A percentile compares a stretch with the other conserved stretches of the same genome.
These are phyloP conservation scores for Leptobrachium ailaonicum DNA, from an alignment of 2,113 vertebrate genomes.

Conservation along the genomic window DNA sequence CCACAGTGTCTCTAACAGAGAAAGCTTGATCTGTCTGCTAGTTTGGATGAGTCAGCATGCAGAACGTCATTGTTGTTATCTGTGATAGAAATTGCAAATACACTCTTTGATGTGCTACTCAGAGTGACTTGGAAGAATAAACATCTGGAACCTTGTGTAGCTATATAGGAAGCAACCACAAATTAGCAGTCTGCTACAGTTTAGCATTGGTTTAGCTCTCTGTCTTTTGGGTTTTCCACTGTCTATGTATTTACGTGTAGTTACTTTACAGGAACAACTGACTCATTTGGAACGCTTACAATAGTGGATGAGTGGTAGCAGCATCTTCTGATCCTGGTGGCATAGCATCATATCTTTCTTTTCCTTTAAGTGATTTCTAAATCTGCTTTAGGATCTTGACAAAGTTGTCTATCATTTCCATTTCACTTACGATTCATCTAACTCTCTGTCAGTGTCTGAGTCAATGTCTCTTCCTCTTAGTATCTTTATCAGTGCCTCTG, in stretches of 20 bases:
- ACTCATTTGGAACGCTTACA: no score
- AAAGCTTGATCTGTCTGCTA: slow-evolving; percentile 57
- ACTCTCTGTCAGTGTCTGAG: no score
- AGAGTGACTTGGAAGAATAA: slow-evolving; percentile 69
- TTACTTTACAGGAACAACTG: neutral
- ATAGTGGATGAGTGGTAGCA: no score
- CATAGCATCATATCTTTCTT: no score
- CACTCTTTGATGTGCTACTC: slow-evolving; percentile 77
- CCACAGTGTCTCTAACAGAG: slow-evolving; percentile 1
- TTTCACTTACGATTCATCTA: no score
- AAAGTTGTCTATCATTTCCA: no score
- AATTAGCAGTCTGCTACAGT: slow-evolving; percentile 59
- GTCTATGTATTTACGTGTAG: slow-evolving; percentile 45
- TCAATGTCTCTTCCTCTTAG: no score
- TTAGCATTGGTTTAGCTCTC: slow-evolving; percentile 47
- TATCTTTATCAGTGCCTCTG: no score
- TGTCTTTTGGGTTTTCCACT: slow-evolving; percentile 30
- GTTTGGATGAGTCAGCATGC: slow-evolving; percentile 67
- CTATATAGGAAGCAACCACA: slow-evolving; percentile 62
- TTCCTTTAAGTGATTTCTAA: no score
- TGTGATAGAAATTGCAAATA: slow-evolving; percentile 70
- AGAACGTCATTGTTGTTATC: slow-evolving; percentile 74
- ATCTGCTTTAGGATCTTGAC: no score
- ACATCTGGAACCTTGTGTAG: slow-evolving; percentile 61
- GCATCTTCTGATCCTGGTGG: no score